Conservation (phyloP, 2,888 invertebrate genomes). For the Ceraclea dissimilis region DNA sequence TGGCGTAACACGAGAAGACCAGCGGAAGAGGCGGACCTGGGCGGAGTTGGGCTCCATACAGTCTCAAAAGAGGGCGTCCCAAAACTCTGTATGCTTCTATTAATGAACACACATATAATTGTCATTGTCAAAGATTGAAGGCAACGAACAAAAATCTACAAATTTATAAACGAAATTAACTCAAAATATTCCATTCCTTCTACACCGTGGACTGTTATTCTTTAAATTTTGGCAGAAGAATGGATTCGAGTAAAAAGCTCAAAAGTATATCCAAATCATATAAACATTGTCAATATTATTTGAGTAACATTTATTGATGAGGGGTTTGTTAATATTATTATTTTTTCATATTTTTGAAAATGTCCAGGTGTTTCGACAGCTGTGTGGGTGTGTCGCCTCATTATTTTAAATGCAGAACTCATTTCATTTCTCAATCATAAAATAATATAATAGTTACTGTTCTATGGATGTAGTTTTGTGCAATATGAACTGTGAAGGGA, state of each 20-base stretch:
- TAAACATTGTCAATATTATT: too few relatives aligned
- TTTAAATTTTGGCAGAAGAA: too few relatives aligned
- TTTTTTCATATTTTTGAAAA: not conserved
- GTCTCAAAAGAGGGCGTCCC: not conserved
- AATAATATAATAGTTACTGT: not conserved
- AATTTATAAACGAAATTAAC: not conserved
- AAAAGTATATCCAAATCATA: too few relatives aligned
- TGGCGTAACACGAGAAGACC: slow-evolving; percentile 17
- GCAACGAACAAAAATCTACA: not conserved
- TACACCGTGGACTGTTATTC: too few relatives aligned
- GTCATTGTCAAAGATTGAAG: not conserved
- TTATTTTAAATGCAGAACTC: not conserved
- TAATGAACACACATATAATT: not conserved
- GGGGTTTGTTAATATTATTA: too few relatives aligned
- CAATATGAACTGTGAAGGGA: slow-evolving; percentile 2
- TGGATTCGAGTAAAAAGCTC: too few relatives aligned
- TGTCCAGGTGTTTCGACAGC: slow-evolving; percentile 1
- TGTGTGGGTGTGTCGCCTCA: slow-evolving; percentile 1
- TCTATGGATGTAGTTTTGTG: not conserved
- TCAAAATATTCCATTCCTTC: too few relatives aligned
- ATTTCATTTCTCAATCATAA: not conserved
- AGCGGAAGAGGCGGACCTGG: slow-evolving; percentile 18
- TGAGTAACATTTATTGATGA: too few relatives aligned
- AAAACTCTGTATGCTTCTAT: not conserved
- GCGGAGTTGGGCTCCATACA: not conserved